Base-by-base conservation (phyloP, 2,888 invertebrate genomes). In the Tetragonisca angustula region DNA sequence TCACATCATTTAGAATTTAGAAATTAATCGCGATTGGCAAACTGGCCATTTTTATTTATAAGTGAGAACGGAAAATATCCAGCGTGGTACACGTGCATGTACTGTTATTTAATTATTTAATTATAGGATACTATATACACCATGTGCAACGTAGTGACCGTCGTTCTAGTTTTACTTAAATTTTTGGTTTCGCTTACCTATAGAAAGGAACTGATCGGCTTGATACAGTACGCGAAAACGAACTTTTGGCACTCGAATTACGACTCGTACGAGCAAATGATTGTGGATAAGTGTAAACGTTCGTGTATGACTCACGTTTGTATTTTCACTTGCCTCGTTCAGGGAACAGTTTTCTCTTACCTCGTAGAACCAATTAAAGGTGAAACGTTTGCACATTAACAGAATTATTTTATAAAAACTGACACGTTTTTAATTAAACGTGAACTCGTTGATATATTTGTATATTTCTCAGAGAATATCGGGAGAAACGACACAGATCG, bases 401-500 rank as follows among this genome's bases (percentile, higher is more conserved):
- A 27, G 9, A 27, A 19, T 61, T 24, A 19, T 27, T 4, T 4
- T 19, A 61, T 4, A 27, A 61, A 61, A 1, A 27, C 6, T 24
- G 6, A 54, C 2, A 21, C 9, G 9, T 27, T 19, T 1, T 17
- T 9, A 15, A 24, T 61, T 27, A 61, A 24, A 24, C 17, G 27
- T 61, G 17, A 61, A 27, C 3, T 9, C 17, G 61, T 9, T 9
- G 17, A n/a, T 4, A 1, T 49, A 0, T 36, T 56, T 11, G 2
- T 21, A 32, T 32, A 43, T 59, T 11, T 70, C 70, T 32, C 27
- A 82, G 78, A 0, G 2, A 69, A 64, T 24, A 43, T 50, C 2
- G 84, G 81, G 6, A 83, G 17, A 36, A 89, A 92, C 43, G 85
- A 70, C 32, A 86, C 88, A 21, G 87, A 91, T 4, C 88, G 91